Conservation (phyloP, 2,888 invertebrate genomes). For the Cerastoderma edule region DNA sequence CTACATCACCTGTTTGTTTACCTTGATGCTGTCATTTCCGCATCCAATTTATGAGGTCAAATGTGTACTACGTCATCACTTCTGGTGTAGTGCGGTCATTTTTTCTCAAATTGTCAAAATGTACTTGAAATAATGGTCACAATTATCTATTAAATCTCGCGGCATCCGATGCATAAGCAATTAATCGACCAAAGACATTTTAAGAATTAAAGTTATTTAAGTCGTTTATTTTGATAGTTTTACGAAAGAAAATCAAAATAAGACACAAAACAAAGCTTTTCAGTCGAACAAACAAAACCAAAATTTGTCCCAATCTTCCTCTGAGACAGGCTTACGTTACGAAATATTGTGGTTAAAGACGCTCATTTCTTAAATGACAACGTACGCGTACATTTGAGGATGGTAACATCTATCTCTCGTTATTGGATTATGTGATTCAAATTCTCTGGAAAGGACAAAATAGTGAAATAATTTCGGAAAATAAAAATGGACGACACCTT, state of each 20-base stretch:
- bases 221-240: conserved; percentile 32
- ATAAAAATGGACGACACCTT: conserved; percentile 43
- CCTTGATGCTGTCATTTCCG: conserved; percentile 7
- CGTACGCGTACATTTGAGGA: no score
- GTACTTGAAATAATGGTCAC: conserved; percentile 26
- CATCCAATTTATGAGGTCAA: neutral
- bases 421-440: neutral
- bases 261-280: conserved; percentile 4
- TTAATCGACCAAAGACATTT: conserved; percentile 29
- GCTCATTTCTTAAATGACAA: neutral
- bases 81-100: conserved; percentile 24
- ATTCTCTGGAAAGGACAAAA: conserved; percentile 1
- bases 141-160: conserved; percentile 51
- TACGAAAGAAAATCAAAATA: conserved; percentile 1
- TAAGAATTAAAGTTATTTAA: conserved; percentile 31
- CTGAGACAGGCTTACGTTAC: conserved; percentile 6
- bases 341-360: conserved; percentile 45
- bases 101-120: neutral
- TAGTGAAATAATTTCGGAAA: conserved; percentile 6
- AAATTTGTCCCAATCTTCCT: conserved; percentile 37
- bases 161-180: conserved; percentile 33
- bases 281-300: neutral
- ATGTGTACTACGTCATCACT: conserved; percentile 62
- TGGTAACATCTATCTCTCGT: no score
- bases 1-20: conserved; percentile 21